A percentile compares a stretch with the other conserved stretches of the same genome.
Conservation (phyloP, 2,797 vertebrate genomes). For the Acrocephalus scirpaceus region DNA sequence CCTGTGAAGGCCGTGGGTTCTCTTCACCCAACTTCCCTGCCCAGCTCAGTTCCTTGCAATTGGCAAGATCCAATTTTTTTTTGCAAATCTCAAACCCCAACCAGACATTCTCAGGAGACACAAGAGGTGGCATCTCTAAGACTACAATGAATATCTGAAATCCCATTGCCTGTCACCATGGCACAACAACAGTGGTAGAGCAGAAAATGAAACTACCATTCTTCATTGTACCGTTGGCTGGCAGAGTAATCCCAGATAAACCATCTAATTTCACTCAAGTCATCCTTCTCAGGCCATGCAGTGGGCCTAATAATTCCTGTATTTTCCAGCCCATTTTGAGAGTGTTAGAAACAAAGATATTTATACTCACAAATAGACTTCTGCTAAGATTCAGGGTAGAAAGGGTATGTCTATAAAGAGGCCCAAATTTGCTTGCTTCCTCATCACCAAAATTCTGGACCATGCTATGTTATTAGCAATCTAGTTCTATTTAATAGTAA, state of each 20-base stretch:
- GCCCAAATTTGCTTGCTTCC: background rate
- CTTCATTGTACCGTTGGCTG: background rate
- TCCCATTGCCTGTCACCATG: background rate
- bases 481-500: background rate
- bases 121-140: background rate
- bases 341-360: background rate
- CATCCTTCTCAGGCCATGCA: background rate
- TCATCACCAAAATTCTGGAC: background rate
- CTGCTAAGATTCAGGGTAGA: background rate
- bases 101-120: background rate
- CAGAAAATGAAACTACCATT: background rate
- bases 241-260: background rate
- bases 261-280: background rate
- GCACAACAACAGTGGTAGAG: background rate
- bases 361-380: background rate
- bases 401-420: background rate
- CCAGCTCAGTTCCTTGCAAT: background rate
- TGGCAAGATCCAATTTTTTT: background rate
- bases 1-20: fast-evolving
- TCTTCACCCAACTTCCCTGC: background rate
- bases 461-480: background rate
- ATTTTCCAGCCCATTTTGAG: background rate
- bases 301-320: background rate
- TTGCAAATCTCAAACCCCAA: background rate
- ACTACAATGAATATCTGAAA: background rate